phyloP scores from a whole-genome alignment of 2,113 vertebrate genomes.

The Cheilinus undulatus region DNA sequence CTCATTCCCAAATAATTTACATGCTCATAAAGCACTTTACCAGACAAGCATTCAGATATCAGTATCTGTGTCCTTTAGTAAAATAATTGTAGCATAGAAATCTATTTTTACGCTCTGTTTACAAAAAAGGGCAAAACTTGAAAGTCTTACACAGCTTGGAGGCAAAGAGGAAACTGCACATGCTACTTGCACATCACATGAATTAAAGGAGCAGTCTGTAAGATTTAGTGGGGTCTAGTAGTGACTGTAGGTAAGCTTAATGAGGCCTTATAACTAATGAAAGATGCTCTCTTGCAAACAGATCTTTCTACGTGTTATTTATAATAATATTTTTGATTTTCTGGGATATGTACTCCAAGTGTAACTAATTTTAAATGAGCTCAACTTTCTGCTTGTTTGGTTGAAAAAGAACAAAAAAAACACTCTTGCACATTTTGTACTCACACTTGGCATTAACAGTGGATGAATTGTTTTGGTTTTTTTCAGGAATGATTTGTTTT shows the following conservation, averaged over 20 bases:
- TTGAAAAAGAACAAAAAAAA: not conserved
- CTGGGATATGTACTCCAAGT: no score
- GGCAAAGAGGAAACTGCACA: not conserved
- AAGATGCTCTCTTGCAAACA: no score
- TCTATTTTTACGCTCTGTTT: not conserved
- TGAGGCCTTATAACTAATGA: no score
- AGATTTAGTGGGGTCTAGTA: no score
- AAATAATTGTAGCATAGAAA: not conserved
- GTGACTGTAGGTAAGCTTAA: no score
- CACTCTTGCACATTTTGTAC: not conserved
- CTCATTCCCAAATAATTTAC: not conserved
- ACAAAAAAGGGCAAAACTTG: not conserved
- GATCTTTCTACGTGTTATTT: no score
- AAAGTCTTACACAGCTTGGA: not conserved
- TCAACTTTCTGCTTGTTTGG: not conserved
- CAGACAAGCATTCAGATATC: not conserved
- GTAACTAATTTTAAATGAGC: no score
- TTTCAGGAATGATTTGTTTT: not conserved
- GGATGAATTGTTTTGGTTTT: no score
- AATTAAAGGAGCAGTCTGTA: no score
- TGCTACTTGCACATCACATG: no score
- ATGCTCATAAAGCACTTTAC: not conserved
- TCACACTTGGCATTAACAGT: not conserved
- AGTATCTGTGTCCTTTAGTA: not conserved
- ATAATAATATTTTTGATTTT: no score